phyloP scores from a whole-genome alignment of 2,888 invertebrate genomes.

The Cephus sareptanus region DNA sequence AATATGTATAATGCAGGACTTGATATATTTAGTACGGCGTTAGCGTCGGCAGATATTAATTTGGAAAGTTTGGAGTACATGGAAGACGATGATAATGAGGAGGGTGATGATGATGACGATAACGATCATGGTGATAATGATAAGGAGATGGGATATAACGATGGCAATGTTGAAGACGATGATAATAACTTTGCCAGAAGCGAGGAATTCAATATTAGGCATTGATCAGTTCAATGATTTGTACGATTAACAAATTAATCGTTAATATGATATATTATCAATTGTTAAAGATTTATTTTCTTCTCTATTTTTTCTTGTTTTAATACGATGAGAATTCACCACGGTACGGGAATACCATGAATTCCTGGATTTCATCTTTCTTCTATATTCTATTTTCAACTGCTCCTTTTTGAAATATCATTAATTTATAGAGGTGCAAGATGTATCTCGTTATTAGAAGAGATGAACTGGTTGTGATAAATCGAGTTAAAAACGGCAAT shows the following conservation, averaged over 20 bases:
- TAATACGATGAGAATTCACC: constrained; percentile 6
- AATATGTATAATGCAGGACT: constrained; percentile 57
- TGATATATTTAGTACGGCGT: constrained; percentile 70
- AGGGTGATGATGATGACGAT: constrained; percentile 8
- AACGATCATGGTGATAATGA: not conserved
- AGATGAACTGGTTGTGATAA: not conserved
- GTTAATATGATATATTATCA: not conserved
- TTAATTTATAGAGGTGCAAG: not conserved
- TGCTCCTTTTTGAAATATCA: not conserved
- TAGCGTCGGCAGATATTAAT: constrained; percentile 69
- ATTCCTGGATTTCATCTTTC: not conserved
- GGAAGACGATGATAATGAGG: constrained; percentile 61
- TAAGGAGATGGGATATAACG: constrained; percentile 5
- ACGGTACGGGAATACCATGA: not conserved
- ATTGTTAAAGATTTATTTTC: constrained; percentile 25
- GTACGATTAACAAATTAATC: constrained; percentile 26
- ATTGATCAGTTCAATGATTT: constrained; percentile 40
- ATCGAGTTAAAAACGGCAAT: not conserved
- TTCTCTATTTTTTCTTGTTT: constrained; percentile 14
- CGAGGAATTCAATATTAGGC: constrained; percentile 33
- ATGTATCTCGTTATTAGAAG: not conserved
- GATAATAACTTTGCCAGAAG: not conserved
- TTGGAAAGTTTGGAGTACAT: constrained; percentile 70
- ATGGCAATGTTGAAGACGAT: constrained; percentile 15
- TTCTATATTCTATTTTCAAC: not conserved